phyloP scores from a whole-genome alignment of 2,113 vertebrate species.

The Hypomesus transpacificus region DNA sequence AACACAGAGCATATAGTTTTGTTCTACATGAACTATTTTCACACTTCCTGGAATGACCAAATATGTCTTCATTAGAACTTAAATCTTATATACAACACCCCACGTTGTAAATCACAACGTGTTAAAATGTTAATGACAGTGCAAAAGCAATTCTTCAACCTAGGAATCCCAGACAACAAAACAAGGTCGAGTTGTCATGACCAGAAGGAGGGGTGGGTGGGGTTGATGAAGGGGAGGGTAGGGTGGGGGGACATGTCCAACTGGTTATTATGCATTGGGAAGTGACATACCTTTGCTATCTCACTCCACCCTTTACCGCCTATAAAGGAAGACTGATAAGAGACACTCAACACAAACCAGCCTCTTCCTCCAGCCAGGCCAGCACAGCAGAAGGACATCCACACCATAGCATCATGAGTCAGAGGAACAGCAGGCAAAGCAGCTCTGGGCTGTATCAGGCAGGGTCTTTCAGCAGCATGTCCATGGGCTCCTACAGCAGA shows the following conservation, averaged over 20 bases:
- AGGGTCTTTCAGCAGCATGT: conserved; percentile 47
- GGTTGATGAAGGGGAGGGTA: conserved; percentile 19
- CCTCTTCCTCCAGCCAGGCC: neutral
- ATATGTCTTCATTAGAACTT: no score
- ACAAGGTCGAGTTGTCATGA: neutral
- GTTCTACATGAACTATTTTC: no score
- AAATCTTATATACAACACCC: no score
- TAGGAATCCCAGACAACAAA: neutral
- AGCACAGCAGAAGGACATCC: neutral
- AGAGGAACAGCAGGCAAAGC: conserved; percentile 27
- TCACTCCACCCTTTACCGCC: conserved; percentile 33
- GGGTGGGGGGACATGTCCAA: conserved; percentile 44
- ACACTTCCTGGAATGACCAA: no score
- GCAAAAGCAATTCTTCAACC: conserved; percentile 49
- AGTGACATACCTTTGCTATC: conserved; percentile 39
- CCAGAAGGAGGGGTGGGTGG: neutral
- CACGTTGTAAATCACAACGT: neutral
- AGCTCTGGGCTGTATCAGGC: neutral
- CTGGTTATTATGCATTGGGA: conserved; percentile 58
- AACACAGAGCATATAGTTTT: no score
- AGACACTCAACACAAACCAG: conserved; percentile 6
- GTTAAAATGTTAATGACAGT: conserved; percentile 46
- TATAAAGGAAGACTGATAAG: conserved; percentile 49
- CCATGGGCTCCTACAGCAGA: conserved; percentile 44
- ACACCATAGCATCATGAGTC: conserved; percentile 46